phyloP scores from a whole-genome alignment of 2,888 invertebrate species.

The Cartodere bifasciata region DNA sequence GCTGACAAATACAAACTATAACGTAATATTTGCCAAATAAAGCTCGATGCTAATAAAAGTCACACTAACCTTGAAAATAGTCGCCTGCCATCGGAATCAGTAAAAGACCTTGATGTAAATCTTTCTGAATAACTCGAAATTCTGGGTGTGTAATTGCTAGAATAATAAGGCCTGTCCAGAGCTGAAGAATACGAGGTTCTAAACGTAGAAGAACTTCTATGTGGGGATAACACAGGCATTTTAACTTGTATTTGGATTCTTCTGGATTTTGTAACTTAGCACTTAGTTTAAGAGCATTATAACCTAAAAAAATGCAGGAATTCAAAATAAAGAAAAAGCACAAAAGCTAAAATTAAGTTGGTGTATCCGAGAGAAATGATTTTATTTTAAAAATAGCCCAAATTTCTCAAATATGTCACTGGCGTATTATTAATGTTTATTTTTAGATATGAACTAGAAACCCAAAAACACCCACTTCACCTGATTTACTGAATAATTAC shows the following conservation, averaged over 20 bases:
- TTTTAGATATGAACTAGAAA: no score
- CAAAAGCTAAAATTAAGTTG: slow-evolving; percentile 8
- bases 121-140: slow-evolving; percentile 39
- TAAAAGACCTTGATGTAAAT: slow-evolving; percentile 41
- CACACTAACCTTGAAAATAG: slow-evolving; percentile 29
- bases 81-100: slow-evolving; percentile 42
- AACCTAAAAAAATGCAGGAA: slow-evolving; percentile 4
- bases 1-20: no score
- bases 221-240: slow-evolving; percentile 49
- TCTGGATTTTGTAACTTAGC: slow-evolving; percentile 6
- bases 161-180: slow-evolving; percentile 43
- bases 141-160: slow-evolving; percentile 33
- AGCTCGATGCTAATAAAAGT: no score
- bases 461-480: no score
- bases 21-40: no score
- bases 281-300: slow-evolving; percentile 8
- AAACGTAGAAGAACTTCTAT: slow-evolving; percentile 36
- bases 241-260: slow-evolving; percentile 9
- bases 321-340: slow-evolving; percentile 1
- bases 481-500: no score
- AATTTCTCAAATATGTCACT: slow-evolving; percentile 25
- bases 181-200: slow-evolving; percentile 39
- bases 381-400: slow-evolving; percentile 23
- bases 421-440: no score
- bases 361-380: no score